phyloP scores from a whole-genome alignment of 2,797 vertebrate species.

The Megalops cyprinoides region DNA sequence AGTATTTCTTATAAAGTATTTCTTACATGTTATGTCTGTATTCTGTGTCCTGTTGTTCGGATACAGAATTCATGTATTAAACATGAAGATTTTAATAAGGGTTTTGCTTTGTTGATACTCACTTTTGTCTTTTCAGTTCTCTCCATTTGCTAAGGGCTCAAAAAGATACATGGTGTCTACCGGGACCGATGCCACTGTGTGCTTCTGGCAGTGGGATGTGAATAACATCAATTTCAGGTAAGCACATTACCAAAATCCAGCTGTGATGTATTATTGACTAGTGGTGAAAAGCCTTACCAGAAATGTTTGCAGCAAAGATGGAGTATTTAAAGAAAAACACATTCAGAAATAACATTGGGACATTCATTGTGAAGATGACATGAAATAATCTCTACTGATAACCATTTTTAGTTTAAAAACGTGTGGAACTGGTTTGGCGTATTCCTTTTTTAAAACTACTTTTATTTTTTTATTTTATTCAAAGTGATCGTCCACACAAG shows the following conservation, averaged over 20 bases:
- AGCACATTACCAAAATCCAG: no score
- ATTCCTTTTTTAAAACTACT: neutral
- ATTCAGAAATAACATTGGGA: no score
- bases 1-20: no score
- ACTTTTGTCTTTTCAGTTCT: constrained; percentile 79
- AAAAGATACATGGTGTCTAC: constrained; percentile 95
- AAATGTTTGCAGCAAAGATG: no score
- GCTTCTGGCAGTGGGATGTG: constrained; percentile 97
- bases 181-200: constrained; percentile 95
- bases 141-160: constrained; percentile 92
- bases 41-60: neutral
- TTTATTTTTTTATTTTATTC: constrained; percentile 44
- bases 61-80: neutral
- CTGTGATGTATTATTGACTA: no score
- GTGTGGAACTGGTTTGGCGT: neutral
- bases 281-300: no score
- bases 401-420: no score
- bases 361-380: no score
- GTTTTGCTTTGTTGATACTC: constrained; percentile 17
- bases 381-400: no score
- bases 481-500: constrained; percentile 89
- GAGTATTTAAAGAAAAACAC: no score
- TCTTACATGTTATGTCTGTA: no score
- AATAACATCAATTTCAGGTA: constrained; percentile 91
- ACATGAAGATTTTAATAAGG: neutral